Base-by-base conservation (phyloP, 2,113 vertebrate species). In the Elaphurus davidianus region DNA sequence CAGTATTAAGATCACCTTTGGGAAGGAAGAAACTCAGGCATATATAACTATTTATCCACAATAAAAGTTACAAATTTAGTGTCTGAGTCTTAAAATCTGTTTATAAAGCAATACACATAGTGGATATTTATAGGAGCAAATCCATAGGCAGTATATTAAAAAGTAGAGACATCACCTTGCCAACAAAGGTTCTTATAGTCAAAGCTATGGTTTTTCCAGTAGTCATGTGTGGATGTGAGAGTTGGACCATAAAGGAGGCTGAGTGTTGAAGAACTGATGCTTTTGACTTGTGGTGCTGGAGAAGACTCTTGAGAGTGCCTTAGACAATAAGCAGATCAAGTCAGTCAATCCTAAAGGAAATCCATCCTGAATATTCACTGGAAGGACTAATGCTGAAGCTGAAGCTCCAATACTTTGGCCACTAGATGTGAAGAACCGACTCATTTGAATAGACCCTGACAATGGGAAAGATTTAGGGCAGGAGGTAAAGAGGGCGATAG, bases 231-330 rank as follows among this genome's bases (percentile, higher is more conserved):
- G 0, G 67, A 23, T 36, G 67, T 71, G 10, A 71, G 67, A 71
- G 36, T 0, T 71, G 64, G 64, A 71, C n/a, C 4, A 21, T 71
- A 71, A 36, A 36, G n/a, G 17, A 36, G n/a, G 64, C 64, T 71
- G 33, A 67, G 64, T 36, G 17, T 36, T 36, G 21, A 23, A 71
- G n/a, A 71, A 71, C n/a, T 12, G 64, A 71, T 36, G 64, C 64
- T 36, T 36, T 71, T 0, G 0, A 36, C 11, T 2, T 71, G 17
- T 0, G 0, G n/a, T 71, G n/a, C n/a, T 71, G 21, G n/a, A 36
- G n/a, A 71, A 36, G n/a, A 71, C n/a, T 23, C 64, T n/a, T 71
- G 67, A 71, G n/a, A 71, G 67, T 71, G 19, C n/a, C 67, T 71
- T 0, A 23, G 19, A 40, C n/a, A 23, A 40, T 19, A 71, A 40